Conservation (phyloP, 2,113 vertebrate species). For the Dolichotis patagonum region DNA sequence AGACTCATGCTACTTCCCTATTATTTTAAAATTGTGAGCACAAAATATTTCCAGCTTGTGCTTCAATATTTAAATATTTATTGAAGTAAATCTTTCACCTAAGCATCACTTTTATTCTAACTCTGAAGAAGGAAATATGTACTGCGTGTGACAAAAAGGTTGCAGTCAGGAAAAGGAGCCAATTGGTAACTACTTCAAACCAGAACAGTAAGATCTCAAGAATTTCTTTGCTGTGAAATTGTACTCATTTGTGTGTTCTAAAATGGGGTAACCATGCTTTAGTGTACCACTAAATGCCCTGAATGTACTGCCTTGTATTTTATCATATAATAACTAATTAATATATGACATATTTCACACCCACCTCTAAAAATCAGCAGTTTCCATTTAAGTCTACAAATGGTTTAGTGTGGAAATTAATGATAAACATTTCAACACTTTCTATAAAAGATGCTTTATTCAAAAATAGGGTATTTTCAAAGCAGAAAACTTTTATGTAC, state of each 20-base stretch:
- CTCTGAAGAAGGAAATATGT: constrained; percentile 35
- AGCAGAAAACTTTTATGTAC: constrained; percentile 84
- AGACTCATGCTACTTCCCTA: neutral
- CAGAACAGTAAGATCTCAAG: neutral
- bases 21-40: constrained; percentile 38
- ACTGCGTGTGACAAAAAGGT: neutral
- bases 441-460: constrained; percentile 87
- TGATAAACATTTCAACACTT: constrained; percentile 50
- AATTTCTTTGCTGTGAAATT: neutral
- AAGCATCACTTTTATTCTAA: constrained; percentile 11
- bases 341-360: neutral
- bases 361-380: neutral
- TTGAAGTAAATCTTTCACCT: constrained; percentile 5
- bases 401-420: constrained; percentile 20
- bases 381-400: constrained; percentile 27
- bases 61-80: constrained; percentile 18
- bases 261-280: neutral
- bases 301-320: neutral
- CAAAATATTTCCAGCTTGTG: constrained; percentile 15
- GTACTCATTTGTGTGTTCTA: neutral
- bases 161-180: neutral
- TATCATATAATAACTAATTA: constrained; percentile 4
- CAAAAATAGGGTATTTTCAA: constrained; percentile 88
- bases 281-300: neutral
- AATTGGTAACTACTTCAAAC: neutral